Evolutionary conservation across 1,140 invertebrate species (phyloP).

Genomic region (Drosophila persimilis): DNA sequence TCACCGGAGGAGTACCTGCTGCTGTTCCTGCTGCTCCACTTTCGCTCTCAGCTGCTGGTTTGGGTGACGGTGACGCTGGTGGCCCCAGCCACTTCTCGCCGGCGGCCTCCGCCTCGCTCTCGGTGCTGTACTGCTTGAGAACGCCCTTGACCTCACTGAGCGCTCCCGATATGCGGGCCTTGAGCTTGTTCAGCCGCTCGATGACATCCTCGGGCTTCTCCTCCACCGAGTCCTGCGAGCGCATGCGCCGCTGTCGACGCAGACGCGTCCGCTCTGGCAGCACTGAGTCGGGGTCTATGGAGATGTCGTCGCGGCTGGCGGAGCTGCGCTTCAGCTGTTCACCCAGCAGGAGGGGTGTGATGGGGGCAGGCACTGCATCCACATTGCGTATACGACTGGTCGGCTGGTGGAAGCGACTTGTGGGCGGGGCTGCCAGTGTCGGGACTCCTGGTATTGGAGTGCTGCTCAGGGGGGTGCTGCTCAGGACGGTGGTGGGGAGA

Average conservation of each 20-base stretch:
- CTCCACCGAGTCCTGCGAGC: conserved; percentile 66
- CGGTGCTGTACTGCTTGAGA: conserved; percentile 76
- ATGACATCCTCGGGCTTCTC: conserved; percentile 77
- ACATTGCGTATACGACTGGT: conserved; percentile 39
- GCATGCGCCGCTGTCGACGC: conserved; percentile 67
- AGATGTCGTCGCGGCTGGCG: conserved; percentile 45
- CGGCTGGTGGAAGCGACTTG: conserved; percentile 1
- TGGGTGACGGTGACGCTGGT: not conserved
- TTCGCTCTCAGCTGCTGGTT: not conserved
- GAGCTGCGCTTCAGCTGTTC: conserved; percentile 58
- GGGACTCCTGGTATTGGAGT: too few species aligned
- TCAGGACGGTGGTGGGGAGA: not conserved
- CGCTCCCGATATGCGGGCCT: conserved; percentile 72
- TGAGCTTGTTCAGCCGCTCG: conserved; percentile 70
- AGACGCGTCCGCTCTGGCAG: conserved; percentile 67
- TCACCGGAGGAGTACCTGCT: conserved; percentile 38
- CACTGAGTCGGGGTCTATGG: conserved; percentile 58
- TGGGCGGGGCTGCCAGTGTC: not conserved
- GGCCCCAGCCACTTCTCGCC: conserved; percentile 18
- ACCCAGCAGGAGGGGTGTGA: conserved; percentile 36
- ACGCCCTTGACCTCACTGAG: conserved; percentile 76
- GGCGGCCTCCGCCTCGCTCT: conserved; percentile 53
- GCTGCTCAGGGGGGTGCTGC: too few species aligned
- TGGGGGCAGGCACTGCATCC: not conserved
- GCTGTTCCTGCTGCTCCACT: not conserved